These are phyloP conservation scores for Bombus affinis DNA, from an alignment of 1,140 invertebrate genomes.

Conservation along the genomic window DNA sequence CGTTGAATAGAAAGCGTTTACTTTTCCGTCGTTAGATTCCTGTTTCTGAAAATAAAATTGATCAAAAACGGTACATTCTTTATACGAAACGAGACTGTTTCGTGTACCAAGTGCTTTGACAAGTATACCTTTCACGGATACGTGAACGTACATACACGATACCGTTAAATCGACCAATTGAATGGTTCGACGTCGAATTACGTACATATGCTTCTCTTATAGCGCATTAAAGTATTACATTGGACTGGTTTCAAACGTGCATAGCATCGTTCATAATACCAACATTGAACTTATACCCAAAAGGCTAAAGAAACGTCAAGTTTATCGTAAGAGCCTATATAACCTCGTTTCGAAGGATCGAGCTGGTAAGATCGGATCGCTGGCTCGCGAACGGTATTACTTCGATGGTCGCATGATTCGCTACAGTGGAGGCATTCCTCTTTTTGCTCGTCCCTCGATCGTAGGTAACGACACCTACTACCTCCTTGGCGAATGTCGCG, in stretches of 20 bases:
- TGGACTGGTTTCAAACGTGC: neutral
- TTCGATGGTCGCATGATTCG: constrained; percentile 55
- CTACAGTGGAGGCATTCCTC: constrained; percentile 53
- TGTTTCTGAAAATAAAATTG: neutral
- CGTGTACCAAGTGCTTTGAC: neutral
- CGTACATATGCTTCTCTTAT: neutral
- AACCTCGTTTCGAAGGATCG: constrained; percentile 11
- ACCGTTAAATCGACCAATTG: constrained; percentile 9
- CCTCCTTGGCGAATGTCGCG: constrained; percentile 58
- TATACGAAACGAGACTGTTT: neutral
- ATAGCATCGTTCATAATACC: neutral
- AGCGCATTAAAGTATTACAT: neutral
- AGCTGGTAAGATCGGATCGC: constrained; percentile 15
- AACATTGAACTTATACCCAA: neutral
- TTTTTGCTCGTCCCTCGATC: constrained; percentile 57
- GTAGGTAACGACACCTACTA: constrained; percentile 69
- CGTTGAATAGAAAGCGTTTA: neutral
- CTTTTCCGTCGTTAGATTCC: neutral
- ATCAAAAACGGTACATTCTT: neutral
- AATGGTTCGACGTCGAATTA: neutral
- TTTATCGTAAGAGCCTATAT: neutral
- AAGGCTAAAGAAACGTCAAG: neutral
- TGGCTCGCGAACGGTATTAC: constrained; percentile 8
- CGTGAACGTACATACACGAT: neutral
- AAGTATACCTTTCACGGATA: constrained; percentile 1